These are phyloP conservation scores for Gryllus bimaculatus DNA, from an alignment of 1,140 invertebrate species.

Conservation along the genomic window DNA sequence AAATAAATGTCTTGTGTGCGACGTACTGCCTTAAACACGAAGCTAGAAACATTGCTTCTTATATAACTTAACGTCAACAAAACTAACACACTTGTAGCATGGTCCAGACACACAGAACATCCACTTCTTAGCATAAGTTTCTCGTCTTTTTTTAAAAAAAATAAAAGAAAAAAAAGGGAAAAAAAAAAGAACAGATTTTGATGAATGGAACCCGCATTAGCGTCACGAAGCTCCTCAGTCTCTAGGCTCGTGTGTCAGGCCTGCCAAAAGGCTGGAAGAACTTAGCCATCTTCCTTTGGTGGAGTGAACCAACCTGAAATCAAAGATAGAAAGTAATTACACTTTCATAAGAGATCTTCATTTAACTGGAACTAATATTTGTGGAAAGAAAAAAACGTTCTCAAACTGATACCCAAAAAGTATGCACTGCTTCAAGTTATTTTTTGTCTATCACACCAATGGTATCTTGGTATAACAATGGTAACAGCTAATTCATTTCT, in stretches of 20 bases:
- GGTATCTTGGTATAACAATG: no score
- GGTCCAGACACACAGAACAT: not conserved
- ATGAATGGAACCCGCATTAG: not conserved
- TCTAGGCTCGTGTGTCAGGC: slow-evolving; percentile 1
- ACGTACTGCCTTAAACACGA: slow-evolving; percentile 3
- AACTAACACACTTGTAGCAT: slow-evolving; percentile 9
- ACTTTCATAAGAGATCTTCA: no score
- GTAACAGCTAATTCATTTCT: no score
- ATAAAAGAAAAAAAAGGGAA: not conserved
- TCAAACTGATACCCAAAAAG: no score
- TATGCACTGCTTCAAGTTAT: no score
- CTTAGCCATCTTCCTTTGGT: slow-evolving; percentile 79
- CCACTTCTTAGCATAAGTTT: slow-evolving; percentile 8
- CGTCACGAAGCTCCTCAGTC: slow-evolving; percentile 8
- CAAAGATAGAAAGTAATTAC: not conserved
- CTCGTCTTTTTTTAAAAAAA: not conserved
- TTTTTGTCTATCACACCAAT: no score
- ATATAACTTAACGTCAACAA: slow-evolving; percentile 15
- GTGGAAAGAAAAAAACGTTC: no score
- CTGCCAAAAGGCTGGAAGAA: slow-evolving; percentile 20
- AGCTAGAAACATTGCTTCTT: slow-evolving; percentile 3
- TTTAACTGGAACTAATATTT: no score
- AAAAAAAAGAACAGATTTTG: slow-evolving; percentile 2
- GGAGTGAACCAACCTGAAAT: slow-evolving; percentile 74
- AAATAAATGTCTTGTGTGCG: not conserved